These are phyloP conservation scores for Candidula unifasciata DNA, from an alignment of 2,888 invertebrate species.

Conservation along the genomic window DNA sequence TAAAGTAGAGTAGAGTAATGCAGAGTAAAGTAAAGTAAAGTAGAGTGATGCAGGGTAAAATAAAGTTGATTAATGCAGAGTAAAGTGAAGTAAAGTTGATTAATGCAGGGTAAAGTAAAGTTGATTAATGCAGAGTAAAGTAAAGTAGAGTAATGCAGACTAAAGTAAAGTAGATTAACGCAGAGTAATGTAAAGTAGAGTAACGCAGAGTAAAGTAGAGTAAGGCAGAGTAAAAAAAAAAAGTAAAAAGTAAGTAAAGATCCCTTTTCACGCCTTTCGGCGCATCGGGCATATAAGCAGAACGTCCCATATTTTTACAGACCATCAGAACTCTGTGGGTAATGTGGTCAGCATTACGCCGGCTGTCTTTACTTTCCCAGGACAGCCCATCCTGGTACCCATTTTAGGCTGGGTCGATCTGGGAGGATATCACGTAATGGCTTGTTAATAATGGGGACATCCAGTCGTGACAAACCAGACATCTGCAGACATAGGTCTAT, in stretches of 20 bases:
- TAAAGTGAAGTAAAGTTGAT: background rate
- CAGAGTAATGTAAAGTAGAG: background rate
- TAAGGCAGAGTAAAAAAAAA: constrained; percentile 5
- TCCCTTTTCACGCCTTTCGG: no score
- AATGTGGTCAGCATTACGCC: no score
- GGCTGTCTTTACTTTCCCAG: no score
- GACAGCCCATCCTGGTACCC: no score
- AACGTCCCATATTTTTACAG: no score
- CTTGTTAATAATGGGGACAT: no score
- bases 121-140: background rate
- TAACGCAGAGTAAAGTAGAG: constrained; percentile 4
- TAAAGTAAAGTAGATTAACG: constrained; percentile 11
- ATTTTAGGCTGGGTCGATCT: no score
- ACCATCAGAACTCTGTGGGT: no score
- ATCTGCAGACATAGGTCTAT: no score
- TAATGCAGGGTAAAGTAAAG: background rate
- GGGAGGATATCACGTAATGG: no score
- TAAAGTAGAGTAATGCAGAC: background rate
- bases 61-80: constrained; percentile 2
- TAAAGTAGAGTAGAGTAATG: background rate
- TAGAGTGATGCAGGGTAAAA: background rate
- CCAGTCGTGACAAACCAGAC: no score
- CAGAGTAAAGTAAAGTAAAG: constrained; percentile 20
- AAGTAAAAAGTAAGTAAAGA: background rate
- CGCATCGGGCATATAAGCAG: no score